These are phyloP conservation scores for Hedychridium roseum DNA, from an alignment of 2,888 invertebrate species.

Conservation along the genomic window DNA sequence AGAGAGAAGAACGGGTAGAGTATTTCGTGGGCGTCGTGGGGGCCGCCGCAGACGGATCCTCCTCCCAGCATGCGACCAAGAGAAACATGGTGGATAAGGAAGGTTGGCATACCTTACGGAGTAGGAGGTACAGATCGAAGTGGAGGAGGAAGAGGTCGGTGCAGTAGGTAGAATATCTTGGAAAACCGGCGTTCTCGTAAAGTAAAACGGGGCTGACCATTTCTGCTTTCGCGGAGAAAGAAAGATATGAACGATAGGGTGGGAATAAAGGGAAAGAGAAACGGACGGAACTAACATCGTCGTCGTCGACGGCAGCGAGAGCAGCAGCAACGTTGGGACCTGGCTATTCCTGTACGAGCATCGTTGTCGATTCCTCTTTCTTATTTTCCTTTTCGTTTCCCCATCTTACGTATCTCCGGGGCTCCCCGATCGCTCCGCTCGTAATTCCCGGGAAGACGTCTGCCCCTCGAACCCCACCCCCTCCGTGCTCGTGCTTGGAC, in stretches of 20 bases:
- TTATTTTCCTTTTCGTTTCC: constrained; percentile 16
- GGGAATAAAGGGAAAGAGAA: constrained; percentile 6
- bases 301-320: too few relatives aligned
- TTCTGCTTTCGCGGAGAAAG: constrained; percentile 13
- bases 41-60: constrained; percentile 42
- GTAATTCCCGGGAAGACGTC: constrained; percentile 28
- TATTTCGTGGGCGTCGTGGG: constrained; percentile 50
- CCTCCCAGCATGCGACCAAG: constrained; percentile 36
- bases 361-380: constrained; percentile 10
- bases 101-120: constrained; percentile 34
- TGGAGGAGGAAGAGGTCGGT: constrained; percentile 24
- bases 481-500: too few relatives aligned
- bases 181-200: constrained; percentile 40
- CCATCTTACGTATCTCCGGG: constrained; percentile 13
- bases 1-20: constrained; percentile 25
- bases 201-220: constrained; percentile 46
- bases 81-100: constrained; percentile 40
- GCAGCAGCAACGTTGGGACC: constrained; percentile 4
- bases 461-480: too few relatives aligned
- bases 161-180: constrained; percentile 45
- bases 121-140: constrained; percentile 10
- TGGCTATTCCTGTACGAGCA: constrained; percentile 39
- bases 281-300: too few relatives aligned
- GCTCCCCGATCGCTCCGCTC: constrained; percentile 23
- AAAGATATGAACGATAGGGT: constrained; percentile 5